Evolutionary conservation across 2,113 vertebrate genomes (phyloP).

Genomic region (mouse (Mus musculus)): DNA sequence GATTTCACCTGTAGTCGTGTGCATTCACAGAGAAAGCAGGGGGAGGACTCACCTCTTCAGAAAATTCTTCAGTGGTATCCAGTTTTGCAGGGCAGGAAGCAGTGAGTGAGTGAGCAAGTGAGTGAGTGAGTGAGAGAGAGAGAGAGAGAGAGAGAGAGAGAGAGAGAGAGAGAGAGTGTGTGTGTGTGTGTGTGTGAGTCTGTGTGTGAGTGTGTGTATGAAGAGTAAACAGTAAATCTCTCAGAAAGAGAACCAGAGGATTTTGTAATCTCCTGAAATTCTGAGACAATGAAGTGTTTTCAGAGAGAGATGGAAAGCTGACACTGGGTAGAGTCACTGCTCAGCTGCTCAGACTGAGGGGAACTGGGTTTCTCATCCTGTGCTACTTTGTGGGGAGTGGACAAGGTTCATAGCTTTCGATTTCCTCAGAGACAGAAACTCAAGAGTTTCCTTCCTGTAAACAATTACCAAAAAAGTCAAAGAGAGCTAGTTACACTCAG

Average conservation of each 20-base stretch:
- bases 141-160: too few species aligned
- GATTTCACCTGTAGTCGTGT: background rate
- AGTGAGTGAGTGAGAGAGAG: background rate
- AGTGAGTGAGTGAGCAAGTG: background rate
- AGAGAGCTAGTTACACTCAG: too few species aligned
- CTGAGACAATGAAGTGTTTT: background rate
- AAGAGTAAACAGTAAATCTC: background rate
- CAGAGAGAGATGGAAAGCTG: background rate
- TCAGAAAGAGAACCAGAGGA: background rate
- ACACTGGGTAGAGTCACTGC: background rate
- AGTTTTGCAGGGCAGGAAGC: background rate
- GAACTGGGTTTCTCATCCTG: fast-evolving
- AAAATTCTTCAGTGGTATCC: background rate
- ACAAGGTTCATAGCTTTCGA: background rate
- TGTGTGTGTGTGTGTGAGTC: background rate
- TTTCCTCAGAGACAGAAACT: background rate
- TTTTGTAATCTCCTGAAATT: background rate
- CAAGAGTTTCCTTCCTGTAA: background rate
- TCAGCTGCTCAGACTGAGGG: background rate
- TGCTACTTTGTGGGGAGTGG: fast-evolving
- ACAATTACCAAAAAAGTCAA: background rate
- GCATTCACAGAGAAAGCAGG: background rate
- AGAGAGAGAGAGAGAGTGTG: background rate
- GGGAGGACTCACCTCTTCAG: background rate
- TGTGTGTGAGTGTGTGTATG: background rate